Conservation (phyloP, 2,113 vertebrate species). For the Galbula dea region DNA sequence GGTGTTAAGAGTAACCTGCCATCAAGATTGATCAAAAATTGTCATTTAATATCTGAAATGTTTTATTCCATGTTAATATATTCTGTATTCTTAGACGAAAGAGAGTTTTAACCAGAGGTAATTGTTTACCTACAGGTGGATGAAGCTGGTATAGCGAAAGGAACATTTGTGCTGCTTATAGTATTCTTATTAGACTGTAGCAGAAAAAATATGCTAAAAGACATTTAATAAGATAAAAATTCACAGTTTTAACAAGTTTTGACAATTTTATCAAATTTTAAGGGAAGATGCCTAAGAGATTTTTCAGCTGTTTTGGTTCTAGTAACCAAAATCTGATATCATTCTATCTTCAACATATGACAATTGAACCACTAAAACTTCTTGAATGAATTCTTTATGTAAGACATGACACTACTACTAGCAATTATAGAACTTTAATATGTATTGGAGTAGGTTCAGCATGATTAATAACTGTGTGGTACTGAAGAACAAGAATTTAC, state of each 20-base stretch:
- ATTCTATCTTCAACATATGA: background rate
- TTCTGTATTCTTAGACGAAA: background rate
- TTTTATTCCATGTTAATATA: background rate
- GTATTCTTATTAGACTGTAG: background rate
- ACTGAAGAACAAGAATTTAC: background rate
- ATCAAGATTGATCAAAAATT: background rate
- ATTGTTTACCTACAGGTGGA: background rate
- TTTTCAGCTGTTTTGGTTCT: background rate
- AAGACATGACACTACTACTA: background rate
- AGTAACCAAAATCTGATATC: too few species aligned
- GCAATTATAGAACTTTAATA: background rate
- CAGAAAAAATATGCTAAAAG: background rate
- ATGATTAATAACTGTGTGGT: background rate
- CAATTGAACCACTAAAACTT: background rate
- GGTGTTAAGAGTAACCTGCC: background rate
- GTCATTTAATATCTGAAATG: background rate
- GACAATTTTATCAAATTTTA: background rate
- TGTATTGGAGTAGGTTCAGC: background rate
- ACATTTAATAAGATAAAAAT: background rate
- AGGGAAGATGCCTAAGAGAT: background rate
- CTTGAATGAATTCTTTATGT: background rate
- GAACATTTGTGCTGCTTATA: background rate
- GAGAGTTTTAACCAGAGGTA: background rate
- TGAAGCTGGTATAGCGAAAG: background rate
- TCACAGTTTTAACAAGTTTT: too few species aligned